A percentile compares a stretch with the other conserved stretches of the same genome.
These are phyloP conservation scores for Drosophila trichaetosa DNA, from an alignment of 2,888 invertebrate genomes.

Conservation along the genomic window DNA sequence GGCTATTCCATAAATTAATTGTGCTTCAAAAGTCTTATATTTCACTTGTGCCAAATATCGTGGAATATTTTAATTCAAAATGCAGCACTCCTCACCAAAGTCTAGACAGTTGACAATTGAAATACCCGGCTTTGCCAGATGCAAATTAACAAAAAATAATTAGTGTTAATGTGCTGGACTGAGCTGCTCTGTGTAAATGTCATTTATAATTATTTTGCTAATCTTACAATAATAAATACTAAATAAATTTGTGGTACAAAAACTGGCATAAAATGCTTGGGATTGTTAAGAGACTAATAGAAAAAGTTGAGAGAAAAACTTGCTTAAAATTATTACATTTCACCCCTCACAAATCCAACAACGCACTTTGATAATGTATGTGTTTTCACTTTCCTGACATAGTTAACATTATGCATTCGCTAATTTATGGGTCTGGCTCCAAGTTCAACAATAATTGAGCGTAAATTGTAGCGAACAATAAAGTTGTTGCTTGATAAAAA, in stretches of 20 bases:
- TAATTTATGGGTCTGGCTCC: slow-evolving; percentile 46
- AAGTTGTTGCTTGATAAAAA: slow-evolving; percentile 51
- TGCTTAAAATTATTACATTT: background rate
- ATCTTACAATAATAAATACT: slow-evolving; percentile 18
- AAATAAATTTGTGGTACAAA: slow-evolving; percentile 1
- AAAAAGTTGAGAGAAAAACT: background rate
- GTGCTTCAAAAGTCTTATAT: background rate
- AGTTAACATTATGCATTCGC: slow-evolving; percentile 27
- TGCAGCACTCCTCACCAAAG: background rate
- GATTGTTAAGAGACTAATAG: background rate
- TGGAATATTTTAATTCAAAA: background rate
- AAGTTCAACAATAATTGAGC: slow-evolving; percentile 68
- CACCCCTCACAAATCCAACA: background rate
- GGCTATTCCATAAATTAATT: background rate
- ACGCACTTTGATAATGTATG: background rate
- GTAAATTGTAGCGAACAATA: slow-evolving; percentile 63
- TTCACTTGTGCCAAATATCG: background rate
- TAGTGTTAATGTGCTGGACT: slow-evolving; percentile 27
- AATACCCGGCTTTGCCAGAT: slow-evolving; percentile 41
- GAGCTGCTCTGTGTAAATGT: background rate
- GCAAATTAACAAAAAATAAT: slow-evolving; percentile 55
- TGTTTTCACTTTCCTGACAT: background rate
- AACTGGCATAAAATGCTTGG: background rate
- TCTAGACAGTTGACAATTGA: slow-evolving; percentile 7
- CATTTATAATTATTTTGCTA: slow-evolving; percentile 2